Evolutionary conservation across 1,140 invertebrate species (phyloP).

Genomic region (Ladona fulva): DNA sequence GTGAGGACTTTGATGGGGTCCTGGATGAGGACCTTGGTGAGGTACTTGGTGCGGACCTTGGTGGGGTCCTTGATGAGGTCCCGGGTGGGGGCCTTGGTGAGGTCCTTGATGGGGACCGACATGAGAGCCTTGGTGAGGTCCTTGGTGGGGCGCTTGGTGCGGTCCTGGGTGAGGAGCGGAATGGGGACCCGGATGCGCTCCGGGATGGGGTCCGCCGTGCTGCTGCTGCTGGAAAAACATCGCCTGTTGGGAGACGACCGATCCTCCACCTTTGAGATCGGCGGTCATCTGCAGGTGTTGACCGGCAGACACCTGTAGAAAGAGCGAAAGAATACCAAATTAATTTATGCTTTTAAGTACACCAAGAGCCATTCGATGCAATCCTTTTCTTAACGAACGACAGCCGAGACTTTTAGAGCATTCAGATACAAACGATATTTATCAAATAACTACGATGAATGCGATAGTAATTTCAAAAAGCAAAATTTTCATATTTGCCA

Average conservation of each 20-base stretch:
- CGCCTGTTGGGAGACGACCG: constrained; percentile 58
- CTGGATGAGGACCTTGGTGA: neutral
- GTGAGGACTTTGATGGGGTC: neutral
- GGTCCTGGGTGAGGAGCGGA: constrained; percentile 24
- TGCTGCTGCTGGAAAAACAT: constrained; percentile 55
- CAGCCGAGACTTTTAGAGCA: too few species aligned
- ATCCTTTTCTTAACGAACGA: too few species aligned
- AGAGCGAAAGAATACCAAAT: neutral
- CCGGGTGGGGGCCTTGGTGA: constrained; percentile 31
- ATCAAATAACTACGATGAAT: too few species aligned
- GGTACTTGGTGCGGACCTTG: neutral
- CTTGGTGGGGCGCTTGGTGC: constrained; percentile 26
- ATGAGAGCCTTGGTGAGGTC: constrained; percentile 25
- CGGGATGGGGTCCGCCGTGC: constrained; percentile 24
- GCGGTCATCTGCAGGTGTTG: constrained; percentile 67
- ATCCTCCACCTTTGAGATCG: constrained; percentile 42
- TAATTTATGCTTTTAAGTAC: neutral
- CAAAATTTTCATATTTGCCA: too few species aligned
- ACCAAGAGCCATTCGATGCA: neutral
- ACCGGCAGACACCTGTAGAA: constrained; percentile 61
- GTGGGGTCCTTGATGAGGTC: constrained; percentile 33
- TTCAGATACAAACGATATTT: too few species aligned
- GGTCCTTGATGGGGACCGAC: constrained; percentile 28
- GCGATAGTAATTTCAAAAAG: too few species aligned
- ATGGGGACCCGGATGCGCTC: neutral